Base-by-base conservation (phyloP, 2,888 invertebrate genomes). In the Ophion ellenae region DNA sequence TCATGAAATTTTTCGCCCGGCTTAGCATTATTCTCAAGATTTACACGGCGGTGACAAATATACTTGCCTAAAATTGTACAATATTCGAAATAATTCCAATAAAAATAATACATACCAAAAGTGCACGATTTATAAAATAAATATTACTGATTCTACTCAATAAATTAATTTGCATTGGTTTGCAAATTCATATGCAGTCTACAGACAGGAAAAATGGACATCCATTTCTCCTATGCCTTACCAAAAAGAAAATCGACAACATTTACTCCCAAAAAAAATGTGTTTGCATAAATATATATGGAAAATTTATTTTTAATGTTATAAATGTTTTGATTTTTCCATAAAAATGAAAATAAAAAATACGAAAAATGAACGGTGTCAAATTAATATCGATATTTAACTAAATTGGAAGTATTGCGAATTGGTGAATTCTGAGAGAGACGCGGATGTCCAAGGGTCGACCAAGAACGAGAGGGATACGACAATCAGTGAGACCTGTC, bases 401-500 rank as follows among this genome's bases (percentile, higher is more conserved):
- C 63, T 11, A 66, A 47, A 69, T 10, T 24, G 5, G 63, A 66
- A 17, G 20, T 57, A 36, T 53, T 47, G 47, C 61, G 28, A 75
- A 57, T 66, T 53, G 57, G 57, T 69, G 64, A 82, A 64, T 61
- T 59, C 45, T 57, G 53, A 61, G 20, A 40, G 20, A 74, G 53
- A 77, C 76, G 66, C 3, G 73, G 76, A 81, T 78, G 78, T 71
- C 83, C 76, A 45, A 84, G 74, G 84, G 80, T 86, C 74, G 85
- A 85, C 80, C 84, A 73, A 86, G 75, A 70, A 32, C 59, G 74
- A 57, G 69, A 82, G 83, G 82, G 84, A 61, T 45, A 77, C 61
- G 79, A 87, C 87, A 88, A 88, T 87, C 84, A 86, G 79, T 77
- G 70, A 83, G 73, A 88, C 88, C 88, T 87, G 88, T 87, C 87